phyloP scores from a whole-genome alignment of 2,888 invertebrate species.

The Gymnoscelis rufifasciata region DNA sequence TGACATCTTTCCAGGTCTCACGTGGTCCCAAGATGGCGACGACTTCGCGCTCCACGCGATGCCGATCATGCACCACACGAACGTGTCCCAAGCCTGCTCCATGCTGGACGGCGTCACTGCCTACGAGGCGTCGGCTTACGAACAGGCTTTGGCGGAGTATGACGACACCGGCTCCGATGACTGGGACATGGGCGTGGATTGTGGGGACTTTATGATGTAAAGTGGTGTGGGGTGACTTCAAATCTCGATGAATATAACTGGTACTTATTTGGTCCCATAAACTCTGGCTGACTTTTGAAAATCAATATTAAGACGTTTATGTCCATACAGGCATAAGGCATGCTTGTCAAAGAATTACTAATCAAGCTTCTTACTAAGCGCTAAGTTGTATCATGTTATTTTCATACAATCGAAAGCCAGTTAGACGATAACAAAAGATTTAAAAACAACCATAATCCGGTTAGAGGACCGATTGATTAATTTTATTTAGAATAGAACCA shows the following conservation, averaged over 20 bases:
- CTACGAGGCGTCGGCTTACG: slow-evolving; percentile 79
- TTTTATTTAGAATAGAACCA: no score
- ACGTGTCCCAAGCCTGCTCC: slow-evolving; percentile 79
- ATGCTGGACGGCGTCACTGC: slow-evolving; percentile 79
- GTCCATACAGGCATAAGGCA: no score
- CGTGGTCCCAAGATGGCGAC: slow-evolving; percentile 84
- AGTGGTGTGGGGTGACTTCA: slow-evolving; percentile 9
- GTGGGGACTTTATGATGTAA: slow-evolving; percentile 85
- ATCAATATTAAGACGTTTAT: no score
- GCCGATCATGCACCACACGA: slow-evolving; percentile 82
- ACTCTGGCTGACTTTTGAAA: no score
- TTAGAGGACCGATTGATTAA: no score
- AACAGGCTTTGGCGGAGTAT: slow-evolving; percentile 80
- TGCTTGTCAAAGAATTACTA: no score
- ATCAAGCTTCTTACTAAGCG: no score
- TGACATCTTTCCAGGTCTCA: slow-evolving; percentile 69
- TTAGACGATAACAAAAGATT: no score
- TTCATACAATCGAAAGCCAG: no score
- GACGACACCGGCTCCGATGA: slow-evolving; percentile 80
- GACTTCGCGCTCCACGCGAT: slow-evolving; percentile 82
- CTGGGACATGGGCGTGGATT: slow-evolving; percentile 85
- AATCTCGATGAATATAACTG: not conserved
- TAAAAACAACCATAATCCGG: no score
- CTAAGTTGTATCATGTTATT: no score
- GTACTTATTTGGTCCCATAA: no score